phyloP scores from a whole-genome alignment of 2,113 vertebrate species.

The Brachyhypopomus occidentalis region DNA sequence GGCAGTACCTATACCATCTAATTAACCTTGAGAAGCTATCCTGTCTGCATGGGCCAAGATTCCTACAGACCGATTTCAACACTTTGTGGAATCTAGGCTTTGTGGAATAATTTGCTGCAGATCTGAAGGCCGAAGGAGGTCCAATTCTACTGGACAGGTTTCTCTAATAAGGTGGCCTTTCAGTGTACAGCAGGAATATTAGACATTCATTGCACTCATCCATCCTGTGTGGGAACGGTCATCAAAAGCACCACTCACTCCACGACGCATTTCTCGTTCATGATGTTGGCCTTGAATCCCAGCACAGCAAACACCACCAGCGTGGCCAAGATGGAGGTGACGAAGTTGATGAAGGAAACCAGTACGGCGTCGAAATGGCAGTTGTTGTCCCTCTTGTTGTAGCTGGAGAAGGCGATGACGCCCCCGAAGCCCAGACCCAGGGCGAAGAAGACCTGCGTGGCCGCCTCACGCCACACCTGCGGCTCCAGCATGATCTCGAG shows the following conservation, averaged over 20 bases:
- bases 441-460: conserved; percentile 97
- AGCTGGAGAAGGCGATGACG: conserved; percentile 98
- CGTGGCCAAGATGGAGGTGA: conserved; percentile 94
- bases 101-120: too few species aligned
- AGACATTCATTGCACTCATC: too few species aligned
- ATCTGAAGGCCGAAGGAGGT: too few species aligned
- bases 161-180: too few species aligned
- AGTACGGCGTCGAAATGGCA: conserved; percentile 95
- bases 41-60: too few species aligned
- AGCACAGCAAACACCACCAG: conserved; percentile 97
- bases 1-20: too few species aligned
- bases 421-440: conserved; percentile 94
- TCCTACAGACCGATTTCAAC: too few species aligned
- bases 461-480: conserved; percentile 96
- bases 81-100: too few species aligned
- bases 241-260: conserved; percentile 80
- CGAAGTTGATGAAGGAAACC: conserved; percentile 95
- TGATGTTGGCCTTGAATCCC: conserved; percentile 97
- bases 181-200: too few species aligned
- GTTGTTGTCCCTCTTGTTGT: conserved; percentile 99
- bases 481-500: conserved; percentile 98
- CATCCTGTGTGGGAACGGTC: too few species aligned
- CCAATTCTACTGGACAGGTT: too few species aligned
- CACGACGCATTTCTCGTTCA: conserved; percentile 98
- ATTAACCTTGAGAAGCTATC: too few species aligned